A percentile compares a stretch with the other conserved stretches of the same genome.
These are phyloP conservation scores for Tragelaphus oryx DNA, from an alignment of 2,797 vertebrate species.

Conservation along the genomic window DNA sequence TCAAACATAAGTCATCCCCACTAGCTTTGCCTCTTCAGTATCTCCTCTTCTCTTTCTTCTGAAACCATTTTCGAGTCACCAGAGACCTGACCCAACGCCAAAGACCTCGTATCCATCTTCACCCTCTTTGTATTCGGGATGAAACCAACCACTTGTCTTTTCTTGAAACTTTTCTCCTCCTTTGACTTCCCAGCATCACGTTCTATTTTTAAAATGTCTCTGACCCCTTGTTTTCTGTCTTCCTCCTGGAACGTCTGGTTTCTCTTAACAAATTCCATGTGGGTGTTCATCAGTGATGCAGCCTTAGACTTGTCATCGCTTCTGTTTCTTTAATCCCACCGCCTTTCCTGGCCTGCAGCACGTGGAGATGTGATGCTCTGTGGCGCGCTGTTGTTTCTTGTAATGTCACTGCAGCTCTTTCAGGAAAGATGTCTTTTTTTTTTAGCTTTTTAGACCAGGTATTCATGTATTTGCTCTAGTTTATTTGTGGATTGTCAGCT, in stretches of 20 bases:
- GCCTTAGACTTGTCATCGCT: neutral
- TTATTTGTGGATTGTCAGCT: neutral
- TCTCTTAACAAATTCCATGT: neutral
- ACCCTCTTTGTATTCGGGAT: neutral
- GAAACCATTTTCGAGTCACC: neutral
- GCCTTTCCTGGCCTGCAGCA: neutral
- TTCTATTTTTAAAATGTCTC: neutral
- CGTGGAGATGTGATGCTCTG: fast-evolving
- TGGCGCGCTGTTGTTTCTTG: fast-evolving
- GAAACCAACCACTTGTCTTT: neutral
- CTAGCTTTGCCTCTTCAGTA: neutral
- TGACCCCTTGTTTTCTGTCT: neutral
- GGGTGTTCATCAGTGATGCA: neutral
- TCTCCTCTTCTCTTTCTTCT: neutral
- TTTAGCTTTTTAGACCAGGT: neutral
- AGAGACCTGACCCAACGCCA: too few species aligned
- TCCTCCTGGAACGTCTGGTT: neutral
- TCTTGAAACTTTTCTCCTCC: neutral
- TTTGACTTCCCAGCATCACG: neutral
- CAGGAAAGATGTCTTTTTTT: neutral
- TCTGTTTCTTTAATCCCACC: neutral
- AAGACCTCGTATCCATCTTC: neutral
- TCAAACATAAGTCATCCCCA: neutral
- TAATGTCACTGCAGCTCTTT: neutral
- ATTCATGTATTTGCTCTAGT: neutral